These are phyloP conservation scores for Lophotriccus pileatus DNA, from an alignment of 2,797 vertebrate genomes.

Conservation along the genomic window DNA sequence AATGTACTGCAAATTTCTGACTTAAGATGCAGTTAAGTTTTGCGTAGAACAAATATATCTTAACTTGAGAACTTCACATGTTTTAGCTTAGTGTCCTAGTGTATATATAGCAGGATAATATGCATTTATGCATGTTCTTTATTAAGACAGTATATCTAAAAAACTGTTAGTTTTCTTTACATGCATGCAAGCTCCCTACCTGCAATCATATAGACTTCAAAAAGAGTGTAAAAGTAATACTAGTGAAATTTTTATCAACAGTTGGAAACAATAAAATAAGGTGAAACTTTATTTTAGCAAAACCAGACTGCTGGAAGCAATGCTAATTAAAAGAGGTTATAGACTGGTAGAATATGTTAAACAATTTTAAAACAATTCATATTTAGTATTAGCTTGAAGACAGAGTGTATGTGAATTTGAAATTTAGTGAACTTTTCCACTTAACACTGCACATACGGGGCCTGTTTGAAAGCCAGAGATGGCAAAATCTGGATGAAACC, in stretches of 20 bases:
- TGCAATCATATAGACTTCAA: neutral
- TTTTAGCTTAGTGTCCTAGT: neutral
- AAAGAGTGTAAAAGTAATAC: neutral
- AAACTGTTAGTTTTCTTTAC: conserved; percentile 30
- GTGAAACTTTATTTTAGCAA: conserved; percentile 36
- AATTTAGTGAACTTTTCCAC: conserved; percentile 21
- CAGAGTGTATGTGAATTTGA: conserved; percentile 10
- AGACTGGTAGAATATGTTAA: conserved; percentile 3
- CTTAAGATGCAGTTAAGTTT: conserved; percentile 21
- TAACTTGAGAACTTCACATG: conserved; percentile 9
- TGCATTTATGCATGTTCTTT: conserved; percentile 12
- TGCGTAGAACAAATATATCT: neutral
- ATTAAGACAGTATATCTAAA: neutral
- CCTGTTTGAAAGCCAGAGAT: neutral
- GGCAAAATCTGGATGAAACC: conserved; percentile 13
- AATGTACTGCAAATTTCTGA: conserved; percentile 27
- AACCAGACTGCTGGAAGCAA: conserved; percentile 37
- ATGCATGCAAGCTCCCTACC: neutral
- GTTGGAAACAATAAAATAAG: conserved; percentile 19
- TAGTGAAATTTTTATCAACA: conserved; percentile 38
- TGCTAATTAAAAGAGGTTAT: neutral
- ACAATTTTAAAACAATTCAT: neutral
- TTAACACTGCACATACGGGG: neutral
- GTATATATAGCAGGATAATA: neutral
- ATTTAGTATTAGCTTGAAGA: conserved; percentile 42